Conservation (phyloP, 2,113 vertebrate genomes). For the Prinia subflava region DNA sequence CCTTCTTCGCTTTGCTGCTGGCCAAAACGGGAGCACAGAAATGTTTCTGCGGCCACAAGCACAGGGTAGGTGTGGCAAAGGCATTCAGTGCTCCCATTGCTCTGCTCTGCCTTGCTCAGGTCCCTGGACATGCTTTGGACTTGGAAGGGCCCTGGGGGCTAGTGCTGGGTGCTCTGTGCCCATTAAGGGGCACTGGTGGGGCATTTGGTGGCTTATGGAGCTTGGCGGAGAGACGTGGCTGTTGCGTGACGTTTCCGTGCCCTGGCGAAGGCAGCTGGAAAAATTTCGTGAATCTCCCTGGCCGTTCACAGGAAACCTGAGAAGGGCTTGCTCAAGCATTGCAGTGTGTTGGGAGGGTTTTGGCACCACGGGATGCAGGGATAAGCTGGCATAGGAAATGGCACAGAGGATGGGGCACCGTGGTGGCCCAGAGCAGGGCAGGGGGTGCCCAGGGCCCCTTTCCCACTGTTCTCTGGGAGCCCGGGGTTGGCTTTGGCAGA, state of each 20-base stretch:
- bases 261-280: background rate
- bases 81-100: fast-evolving
- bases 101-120: background rate
- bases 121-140: background rate
- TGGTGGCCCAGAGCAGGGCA: background rate
- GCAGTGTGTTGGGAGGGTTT: background rate
- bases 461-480: background rate
- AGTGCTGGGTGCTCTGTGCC: background rate
- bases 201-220: background rate
- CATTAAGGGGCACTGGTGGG: background rate
- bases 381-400: background rate
- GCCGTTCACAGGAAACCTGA: background rate
- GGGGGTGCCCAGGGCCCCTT: background rate
- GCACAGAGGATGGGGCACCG: fast-evolving
- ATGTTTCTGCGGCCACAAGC: background rate
- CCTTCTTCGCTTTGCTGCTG: background rate
- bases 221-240: fast-evolving
- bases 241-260: fast-evolving
- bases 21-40: background rate
- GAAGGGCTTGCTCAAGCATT: background rate
- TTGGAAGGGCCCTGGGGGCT: background rate
- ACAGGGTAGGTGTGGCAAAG: background rate
- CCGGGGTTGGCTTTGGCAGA: background rate
- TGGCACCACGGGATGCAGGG: fast-evolving
- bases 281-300: background rate